Percentiles rank a stretch among this genome's conserved stretches.
Conservation (phyloP, 2,797 vertebrate species). For the Bryconaethiops microstoma region DNA sequence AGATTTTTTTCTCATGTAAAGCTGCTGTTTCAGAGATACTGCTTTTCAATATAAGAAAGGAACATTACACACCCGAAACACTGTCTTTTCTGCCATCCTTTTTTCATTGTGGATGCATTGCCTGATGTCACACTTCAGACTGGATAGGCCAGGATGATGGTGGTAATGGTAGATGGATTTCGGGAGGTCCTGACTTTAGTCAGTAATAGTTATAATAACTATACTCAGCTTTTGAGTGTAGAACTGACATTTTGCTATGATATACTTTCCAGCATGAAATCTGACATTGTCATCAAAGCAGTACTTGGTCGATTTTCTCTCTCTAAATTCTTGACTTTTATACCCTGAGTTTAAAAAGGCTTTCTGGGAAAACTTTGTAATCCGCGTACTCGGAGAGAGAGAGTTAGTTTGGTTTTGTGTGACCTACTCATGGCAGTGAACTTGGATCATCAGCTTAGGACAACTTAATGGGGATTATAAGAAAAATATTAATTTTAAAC, state of each 20-base stretch:
- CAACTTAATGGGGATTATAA: constrained; percentile 2
- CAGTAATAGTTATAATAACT: not conserved
- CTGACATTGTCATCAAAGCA: constrained; percentile 15
- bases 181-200: constrained; percentile 21
- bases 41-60: not conserved
- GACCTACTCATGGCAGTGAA: not conserved
- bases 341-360: constrained; percentile 7
- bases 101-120: not conserved
- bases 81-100: not conserved
- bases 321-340: constrained; percentile 12
- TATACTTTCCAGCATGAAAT: constrained; percentile 29
- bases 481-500: not conserved
- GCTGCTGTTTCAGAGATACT: not conserved
- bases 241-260: constrained; percentile 8
- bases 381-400: not conserved
- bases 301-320: not conserved
- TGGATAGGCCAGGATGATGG: constrained; percentile 9
- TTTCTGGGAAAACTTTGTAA: not conserved
- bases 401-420: not conserved
- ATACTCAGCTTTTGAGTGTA: constrained; percentile 63
- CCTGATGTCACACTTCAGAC: not conserved
- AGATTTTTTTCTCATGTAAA: not conserved
- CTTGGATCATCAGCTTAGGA: not conserved
- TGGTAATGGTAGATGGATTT: constrained; percentile 10
- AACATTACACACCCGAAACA: not conserved